Evolutionary conservation across 2,888 invertebrate genomes (phyloP), one percentile per base, ranked within the genome.

Genomic region (Agapostemon virescens): DNA sequence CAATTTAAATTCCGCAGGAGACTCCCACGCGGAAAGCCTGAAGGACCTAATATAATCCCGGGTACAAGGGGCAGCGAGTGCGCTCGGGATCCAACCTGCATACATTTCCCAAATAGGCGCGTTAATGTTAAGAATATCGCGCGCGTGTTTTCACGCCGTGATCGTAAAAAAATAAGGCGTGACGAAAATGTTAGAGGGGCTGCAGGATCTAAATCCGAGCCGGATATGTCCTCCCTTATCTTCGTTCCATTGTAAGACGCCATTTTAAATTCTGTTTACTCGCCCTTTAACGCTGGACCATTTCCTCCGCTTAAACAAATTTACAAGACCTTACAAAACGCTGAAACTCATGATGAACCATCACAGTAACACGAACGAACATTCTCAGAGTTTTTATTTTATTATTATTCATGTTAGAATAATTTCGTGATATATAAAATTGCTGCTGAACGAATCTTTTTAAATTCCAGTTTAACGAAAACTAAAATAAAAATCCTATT

Each of bases 31-130:
- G 82, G 81, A 82, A 81, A 86, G 85, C 84, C 79, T 84, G 80
- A 86, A 87, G 88, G 85, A 88, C 88, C 87, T 90, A 88, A 90
- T 89, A 89, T 89, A 88, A 90, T 90, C 86, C 82, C 73, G 85
- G 84, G 79, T 88, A 89, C 85, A 87, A 89, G 88, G 77, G 83
- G 82, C 77, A 77, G 55, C 77, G 69, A 74, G 84, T 80, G 85
- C 84, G 85, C 75, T 68, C 80, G 84, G 83, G 87, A 83, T 84
- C 84, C 84, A 87, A 88, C 85, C 83, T 84, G 88, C 88, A 88
- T 89, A 88, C 84, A 89, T 89, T 89, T 88, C 58, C 84, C 84
- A 86, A 89, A 89, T 89, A 88, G 87, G 88, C 84, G 85, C 84
- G 86, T 89, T 88, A 88, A 84, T 82, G 87, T 86, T 85, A 82